Evolutionary conservation across 2,113 vertebrate genomes (phyloP).

Genomic region (Oryzias javanicus): DNA sequence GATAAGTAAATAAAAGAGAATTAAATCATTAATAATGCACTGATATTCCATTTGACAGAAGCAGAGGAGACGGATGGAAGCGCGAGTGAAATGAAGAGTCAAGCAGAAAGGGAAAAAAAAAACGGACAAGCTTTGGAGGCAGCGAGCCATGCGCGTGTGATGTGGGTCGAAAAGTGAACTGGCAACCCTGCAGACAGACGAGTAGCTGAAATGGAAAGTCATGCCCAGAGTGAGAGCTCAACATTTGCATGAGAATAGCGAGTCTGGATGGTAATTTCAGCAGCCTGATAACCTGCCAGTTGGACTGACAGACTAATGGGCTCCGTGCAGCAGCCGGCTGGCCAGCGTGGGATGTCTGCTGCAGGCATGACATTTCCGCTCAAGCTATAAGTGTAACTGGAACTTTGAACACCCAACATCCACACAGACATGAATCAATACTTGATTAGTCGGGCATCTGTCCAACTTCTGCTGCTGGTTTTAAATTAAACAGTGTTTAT

Average conservation of each 20-base stretch:
- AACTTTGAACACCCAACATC: conserved; percentile 13
- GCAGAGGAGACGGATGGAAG: conserved; percentile 5
- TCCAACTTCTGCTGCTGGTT: conserved; percentile 5
- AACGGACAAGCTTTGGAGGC: not conserved
- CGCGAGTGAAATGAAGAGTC: conserved; percentile 26
- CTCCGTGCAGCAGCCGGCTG: conserved; percentile 9
- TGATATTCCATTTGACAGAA: conserved; percentile 62
- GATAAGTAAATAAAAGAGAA: conserved; percentile 37
- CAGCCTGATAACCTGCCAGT: conserved; percentile 41
- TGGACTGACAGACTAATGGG: conserved; percentile 22
- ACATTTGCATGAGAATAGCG: conserved; percentile 47
- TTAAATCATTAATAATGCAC: conserved; percentile 65
- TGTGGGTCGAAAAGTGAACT: conserved; percentile 1
- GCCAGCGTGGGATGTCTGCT: conserved; percentile 5
- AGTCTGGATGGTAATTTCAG: conserved; percentile 39
- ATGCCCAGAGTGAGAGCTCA: conserved; percentile 16
- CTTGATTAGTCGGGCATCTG: conserved; percentile 20
- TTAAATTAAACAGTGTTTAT: conserved; percentile 27
- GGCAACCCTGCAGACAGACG: conserved; percentile 3
- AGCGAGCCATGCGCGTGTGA: not conserved
- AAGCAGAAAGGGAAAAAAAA: conserved; percentile 16
- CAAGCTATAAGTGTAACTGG: conserved; percentile 1
- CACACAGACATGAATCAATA: conserved; percentile 22
- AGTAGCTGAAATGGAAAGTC: conserved; percentile 11
- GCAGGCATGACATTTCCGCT: conserved; percentile 24